Evolutionary conservation across 2,888 invertebrate species (phyloP), one percentile per base, ranked within the genome.

Genomic region (Leptarthrus brevirostris): DNA sequence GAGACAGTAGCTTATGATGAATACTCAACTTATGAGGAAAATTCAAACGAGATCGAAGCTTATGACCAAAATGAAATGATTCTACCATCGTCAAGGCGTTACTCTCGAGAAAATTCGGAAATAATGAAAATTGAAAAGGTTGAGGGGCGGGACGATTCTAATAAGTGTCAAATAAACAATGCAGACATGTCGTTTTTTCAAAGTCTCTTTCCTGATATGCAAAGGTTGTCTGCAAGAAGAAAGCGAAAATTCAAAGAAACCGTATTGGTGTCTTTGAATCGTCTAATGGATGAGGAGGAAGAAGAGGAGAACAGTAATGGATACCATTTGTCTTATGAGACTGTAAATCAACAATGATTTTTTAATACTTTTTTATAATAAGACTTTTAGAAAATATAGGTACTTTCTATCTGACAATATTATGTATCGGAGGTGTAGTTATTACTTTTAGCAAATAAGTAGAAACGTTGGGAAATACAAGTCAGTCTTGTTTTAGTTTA

Each of bases 201-300:
- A 16, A 66, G 64, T 8, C 26, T 66, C 4, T 66, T 66, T 47
- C 64, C 64, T 3, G 64, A 66, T 16, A 66, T 66, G 6, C 64
- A 66, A 16, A 66, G 47, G 24, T 36, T 66, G 4, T 66, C 64
- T 24, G 12, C 64, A n/a, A 44, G 64, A 66, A 14, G 64, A 66
- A 66, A 66, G 8, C 44, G 64, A 2, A 66, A 66, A 47, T 66
- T 66, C 34, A 66, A 66, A 47, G 64, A 66, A 47, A 66, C 64
- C n/a, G 24, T 66, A n/a, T 22, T 66, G 14, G 14, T 66, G 44
- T 47, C 64, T 2, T 16, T 66, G 8, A 24, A 66, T 24, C 22
- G 47, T 1, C 22, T 66, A 22, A 6, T 66, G 3, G 64, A 66
- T 47, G 64, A 66, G 14, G 64, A 66, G 3, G 64, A 66, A 26